Base-by-base conservation (phyloP, 2,797 vertebrate species). In the Gallinago solitaria region DNA sequence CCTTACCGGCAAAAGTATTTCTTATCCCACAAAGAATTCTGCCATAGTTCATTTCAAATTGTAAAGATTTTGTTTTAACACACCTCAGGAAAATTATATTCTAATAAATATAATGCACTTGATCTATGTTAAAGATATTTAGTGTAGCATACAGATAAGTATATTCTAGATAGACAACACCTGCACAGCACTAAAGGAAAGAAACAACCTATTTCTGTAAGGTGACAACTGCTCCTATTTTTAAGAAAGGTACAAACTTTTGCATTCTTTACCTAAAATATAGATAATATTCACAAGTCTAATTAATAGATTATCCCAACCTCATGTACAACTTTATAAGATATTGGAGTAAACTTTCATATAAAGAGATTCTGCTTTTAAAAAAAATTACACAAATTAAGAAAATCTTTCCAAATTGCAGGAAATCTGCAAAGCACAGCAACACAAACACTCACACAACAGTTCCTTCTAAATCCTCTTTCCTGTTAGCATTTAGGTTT, bases 391-490 rank as follows among this genome's bases (percentile, higher is more conserved):
- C 23, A 21, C 23, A 79, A 95, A 93, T 71, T 63, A 87, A 70
- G 64, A 74, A 82, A 69, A 33, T 70, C 51, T 75, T 59, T 68
- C 30, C 53, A 95, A 89, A n/a, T 53, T 89, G n/a, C 68, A 63
- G 16, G 19, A 85, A 73, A 95, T 41, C 77, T 45, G 79, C 53
- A 88, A 17, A 92, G 83, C 76, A 75, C 63, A 93, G 39, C 71
- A 94, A 67, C 60, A 82, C 27, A 94, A 3, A 25, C 1, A 3
- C 69, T 80, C 37, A 65, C 23, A 65, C 25, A 60, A 94, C 21
- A 5, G 82, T 11, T 95, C 47, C 71, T 54, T 91, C 87, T 90
- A 97, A 97, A 97, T 92, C 88, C 76, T 91, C 82, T 95, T 96
- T 84, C 85, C 89, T 87, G 25, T 91, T 87, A 53, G 79, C 90